Base-by-base conservation (phyloP, 2,888 invertebrate species). In the Ectemnius cavifrons region DNA sequence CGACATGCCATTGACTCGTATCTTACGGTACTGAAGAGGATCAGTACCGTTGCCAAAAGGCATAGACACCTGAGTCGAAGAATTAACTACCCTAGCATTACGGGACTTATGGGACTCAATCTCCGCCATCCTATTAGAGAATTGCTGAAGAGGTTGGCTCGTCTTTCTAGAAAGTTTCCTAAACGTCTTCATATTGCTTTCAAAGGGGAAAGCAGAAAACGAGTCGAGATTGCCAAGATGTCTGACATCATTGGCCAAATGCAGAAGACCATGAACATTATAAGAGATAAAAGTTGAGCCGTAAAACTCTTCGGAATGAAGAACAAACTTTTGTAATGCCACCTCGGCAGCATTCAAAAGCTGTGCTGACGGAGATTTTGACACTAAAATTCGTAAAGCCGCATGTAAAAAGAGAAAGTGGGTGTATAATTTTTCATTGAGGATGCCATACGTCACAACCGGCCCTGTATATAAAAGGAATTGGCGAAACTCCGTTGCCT, bases 211-310 rank as follows among this genome's bases (percentile, higher is more conserved):
- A n/a, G n/a, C n/a, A n/a, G n/a, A n/a, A n/a, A n/a, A n/a, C n/a
- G n/a, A n/a, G n/a, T 37, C 37, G 8, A 37, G 37, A 8, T 11
- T 37, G 11, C 37, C 11, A 6, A 37, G 11, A 37, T 6, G 37
- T 37, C 37, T 37, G 8, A 6, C 37, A 37, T 37, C 37, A 37
- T 37, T 11, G 52, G 52, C 49, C 8, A 63, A 6, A 56, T 63
- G 63, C 0, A 63, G 28, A 1, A 28, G 28, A 5, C 63, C 63
- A 28, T 63, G 52, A 1, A 57, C 64, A 45, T 56, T 64, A 61
- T 61, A 61, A 0, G 37, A 16, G 2, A 11, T n/a, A 13, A 61
- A 61, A 46, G 28, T 37, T 16, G 16, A 18, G 16, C 61, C 61
- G 18, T 61, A 61, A 16, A 45, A 45, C 27, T 61, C 61, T 61